phyloP scores from a whole-genome alignment of 2,113 vertebrate species.

The Rhagologus leucostigma region DNA sequence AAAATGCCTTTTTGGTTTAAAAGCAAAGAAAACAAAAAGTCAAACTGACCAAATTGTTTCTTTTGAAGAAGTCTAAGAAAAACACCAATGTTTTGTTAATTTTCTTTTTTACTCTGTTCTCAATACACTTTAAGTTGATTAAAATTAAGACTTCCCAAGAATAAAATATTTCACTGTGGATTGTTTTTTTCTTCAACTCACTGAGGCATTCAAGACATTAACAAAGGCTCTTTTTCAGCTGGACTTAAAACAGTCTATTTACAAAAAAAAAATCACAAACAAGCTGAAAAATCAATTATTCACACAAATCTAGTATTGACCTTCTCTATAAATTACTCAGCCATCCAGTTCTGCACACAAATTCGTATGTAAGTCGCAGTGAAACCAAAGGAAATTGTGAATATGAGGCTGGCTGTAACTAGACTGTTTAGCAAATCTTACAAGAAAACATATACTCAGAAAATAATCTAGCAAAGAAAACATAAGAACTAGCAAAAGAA shows the following conservation, averaged over 20 bases:
- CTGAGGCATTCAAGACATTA: slow-evolving; percentile 31
- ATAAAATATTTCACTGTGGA: slow-evolving; percentile 34
- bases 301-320: slow-evolving; percentile 61
- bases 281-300: slow-evolving; percentile 67
- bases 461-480: not conserved
- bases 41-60: not conserved
- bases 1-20: slow-evolving; percentile 3
- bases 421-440: not conserved
- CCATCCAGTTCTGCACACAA: not conserved
- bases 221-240: slow-evolving; percentile 49
- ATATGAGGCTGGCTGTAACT: not conserved
- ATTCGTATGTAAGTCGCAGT: slow-evolving; percentile 32
- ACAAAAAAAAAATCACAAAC: slow-evolving; percentile 44
- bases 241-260: slow-evolving; percentile 36
- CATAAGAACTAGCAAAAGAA: not conserved
- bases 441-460: not conserved
- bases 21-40: slow-evolving; percentile 10
- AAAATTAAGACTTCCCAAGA: slow-evolving; percentile 38
- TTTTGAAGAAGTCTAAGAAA: slow-evolving; percentile 9
- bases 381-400: slow-evolving; percentile 25
- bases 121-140: slow-evolving; percentile 18
- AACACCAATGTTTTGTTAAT: slow-evolving; percentile 13
- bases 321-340: slow-evolving; percentile 43
- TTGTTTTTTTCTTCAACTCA: not conserved
- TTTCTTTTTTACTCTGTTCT: slow-evolving; percentile 4